Percentiles rank a stretch among this genome's conserved stretches.
Conservation (phyloP, 2,888 invertebrate species). For the Ectemnius cavifrons region DNA sequence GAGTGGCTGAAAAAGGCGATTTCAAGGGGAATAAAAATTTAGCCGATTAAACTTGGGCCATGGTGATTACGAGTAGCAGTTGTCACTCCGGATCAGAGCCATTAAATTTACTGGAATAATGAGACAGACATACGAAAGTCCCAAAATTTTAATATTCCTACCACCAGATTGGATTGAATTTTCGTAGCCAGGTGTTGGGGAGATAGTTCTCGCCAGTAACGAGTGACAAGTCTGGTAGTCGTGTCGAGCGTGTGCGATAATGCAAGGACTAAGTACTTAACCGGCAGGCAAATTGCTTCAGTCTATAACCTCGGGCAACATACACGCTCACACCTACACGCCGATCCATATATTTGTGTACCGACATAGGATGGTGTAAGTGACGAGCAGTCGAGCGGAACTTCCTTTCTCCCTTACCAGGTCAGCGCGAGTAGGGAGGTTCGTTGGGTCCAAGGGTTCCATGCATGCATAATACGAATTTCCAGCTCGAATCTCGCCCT, state of each 20-base stretch:
- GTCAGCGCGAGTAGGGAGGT: slow-evolving; percentile 15
- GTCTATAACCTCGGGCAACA: slow-evolving; percentile 24
- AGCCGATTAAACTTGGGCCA: no score
- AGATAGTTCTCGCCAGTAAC: not conserved
- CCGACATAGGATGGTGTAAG: slow-evolving; percentile 15
- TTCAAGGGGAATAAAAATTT: no score
- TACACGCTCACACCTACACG: not conserved
- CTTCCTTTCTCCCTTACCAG: slow-evolving; percentile 48
- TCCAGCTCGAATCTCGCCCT: slow-evolving; percentile 43
- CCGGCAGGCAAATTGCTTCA: slow-evolving; percentile 41
- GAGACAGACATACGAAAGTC: no score
- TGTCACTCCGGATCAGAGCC: no score
- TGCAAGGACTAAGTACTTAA: slow-evolving; percentile 7
- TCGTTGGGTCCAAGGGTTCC: slow-evolving; percentile 14
- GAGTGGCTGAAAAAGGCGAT: no score
- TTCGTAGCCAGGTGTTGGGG: not conserved
- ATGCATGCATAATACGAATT: slow-evolving; percentile 48
- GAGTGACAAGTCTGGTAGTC: not conserved
- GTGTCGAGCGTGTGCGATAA: not conserved
- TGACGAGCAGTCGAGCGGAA: slow-evolving; percentile 42
- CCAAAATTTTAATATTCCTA: no score
- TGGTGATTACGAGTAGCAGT: no score
- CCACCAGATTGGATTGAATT: no score
- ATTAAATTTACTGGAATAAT: no score
- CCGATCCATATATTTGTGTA: no score